Percentiles rank a stretch among this genome's conserved stretches.
phyloP scores from a whole-genome alignment of 2,113 vertebrate species.

The Tonatia bakeri region DNA sequence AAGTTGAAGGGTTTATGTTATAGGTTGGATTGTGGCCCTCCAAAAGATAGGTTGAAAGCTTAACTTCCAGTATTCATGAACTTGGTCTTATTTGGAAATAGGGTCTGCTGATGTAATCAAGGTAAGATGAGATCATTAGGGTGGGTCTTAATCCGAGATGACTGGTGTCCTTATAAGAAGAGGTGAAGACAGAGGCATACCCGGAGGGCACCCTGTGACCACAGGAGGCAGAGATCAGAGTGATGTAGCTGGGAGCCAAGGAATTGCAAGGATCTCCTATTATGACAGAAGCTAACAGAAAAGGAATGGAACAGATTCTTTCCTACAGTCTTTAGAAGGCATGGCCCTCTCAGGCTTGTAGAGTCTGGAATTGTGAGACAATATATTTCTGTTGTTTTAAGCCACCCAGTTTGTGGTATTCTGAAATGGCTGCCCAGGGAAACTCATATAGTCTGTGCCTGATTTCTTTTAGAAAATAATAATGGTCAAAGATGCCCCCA shows the following conservation, averaged over 20 bases:
- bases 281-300: background rate
- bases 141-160: background rate
- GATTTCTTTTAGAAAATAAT: background rate
- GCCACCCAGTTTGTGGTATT: background rate
- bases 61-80: background rate
- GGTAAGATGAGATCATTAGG: background rate
- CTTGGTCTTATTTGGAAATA: constrained; percentile 5
- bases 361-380: background rate
- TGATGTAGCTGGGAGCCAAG: background rate
- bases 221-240: background rate
- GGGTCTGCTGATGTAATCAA: background rate
- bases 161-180: background rate
- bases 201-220: background rate
- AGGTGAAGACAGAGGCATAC: background rate
- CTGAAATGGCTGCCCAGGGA: background rate
- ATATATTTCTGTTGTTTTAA: background rate
- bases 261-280: background rate
- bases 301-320: background rate
- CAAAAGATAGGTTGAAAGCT: background rate
- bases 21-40: background rate
- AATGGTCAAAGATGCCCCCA: background rate
- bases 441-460: background rate
- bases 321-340: background rate
- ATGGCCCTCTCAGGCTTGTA: background rate
- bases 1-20: background rate